Percentiles rank a stretch among this genome's conserved stretches.
These are phyloP conservation scores for Corythornis cristatus DNA, from an alignment of 2,113 vertebrate genomes.

Conservation along the genomic window DNA sequence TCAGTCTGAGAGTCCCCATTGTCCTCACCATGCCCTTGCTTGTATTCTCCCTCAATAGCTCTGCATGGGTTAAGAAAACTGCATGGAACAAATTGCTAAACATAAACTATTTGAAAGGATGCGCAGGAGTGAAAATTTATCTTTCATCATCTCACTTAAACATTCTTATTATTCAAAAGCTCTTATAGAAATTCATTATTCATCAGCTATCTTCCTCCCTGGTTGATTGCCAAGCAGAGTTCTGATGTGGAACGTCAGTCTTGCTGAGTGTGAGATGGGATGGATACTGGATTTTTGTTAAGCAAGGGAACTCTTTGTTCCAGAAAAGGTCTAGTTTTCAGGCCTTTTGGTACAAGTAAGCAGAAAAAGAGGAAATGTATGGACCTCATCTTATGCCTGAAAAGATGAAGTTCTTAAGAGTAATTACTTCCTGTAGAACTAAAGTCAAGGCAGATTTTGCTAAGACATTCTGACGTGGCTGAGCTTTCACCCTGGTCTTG, in stretches of 20 bases:
- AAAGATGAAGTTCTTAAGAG: neutral
- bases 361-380: neutral
- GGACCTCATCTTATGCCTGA: neutral
- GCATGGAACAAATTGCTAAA: neutral
- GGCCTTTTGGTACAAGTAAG: neutral
- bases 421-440: neutral
- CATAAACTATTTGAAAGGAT: neutral
- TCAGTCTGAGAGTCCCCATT: neutral
- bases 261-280: neutral
- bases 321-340: neutral
- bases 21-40: neutral
- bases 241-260: neutral
- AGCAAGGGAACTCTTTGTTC: neutral
- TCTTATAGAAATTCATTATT: slow-evolving; percentile 31
- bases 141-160: slow-evolving; percentile 23
- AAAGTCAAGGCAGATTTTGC: neutral
- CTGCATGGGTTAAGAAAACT: neutral
- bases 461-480: neutral
- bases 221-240: neutral
- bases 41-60: neutral
- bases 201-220: neutral
- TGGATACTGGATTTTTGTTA: neutral
- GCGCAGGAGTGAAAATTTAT: neutral
- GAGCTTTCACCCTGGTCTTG: neutral
- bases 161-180: neutral